A percentile compares a stretch with the other conserved stretches of the same genome.
phyloP scores from a whole-genome alignment of 2,113 vertebrate species.

The Tapirus terrestris region DNA sequence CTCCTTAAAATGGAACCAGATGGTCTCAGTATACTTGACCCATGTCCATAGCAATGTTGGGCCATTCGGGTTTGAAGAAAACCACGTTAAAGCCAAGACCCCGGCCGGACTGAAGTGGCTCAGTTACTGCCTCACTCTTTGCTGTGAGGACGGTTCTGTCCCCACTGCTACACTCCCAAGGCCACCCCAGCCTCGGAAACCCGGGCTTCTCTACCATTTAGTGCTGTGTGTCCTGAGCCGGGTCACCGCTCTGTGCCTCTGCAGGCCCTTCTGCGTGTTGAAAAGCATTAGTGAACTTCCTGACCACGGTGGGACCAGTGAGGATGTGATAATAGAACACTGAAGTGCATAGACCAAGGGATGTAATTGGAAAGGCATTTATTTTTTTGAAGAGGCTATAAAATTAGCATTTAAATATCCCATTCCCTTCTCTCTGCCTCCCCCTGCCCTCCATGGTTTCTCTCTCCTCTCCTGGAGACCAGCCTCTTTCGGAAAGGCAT shows the following conservation, averaged over 20 bases:
- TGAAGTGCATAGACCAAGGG: background rate
- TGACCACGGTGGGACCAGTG: background rate
- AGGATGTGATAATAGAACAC: background rate
- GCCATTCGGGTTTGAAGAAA: background rate
- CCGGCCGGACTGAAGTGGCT: background rate
- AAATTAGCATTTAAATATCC: background rate
- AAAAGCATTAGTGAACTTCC: background rate
- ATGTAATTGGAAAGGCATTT: slow-evolving; percentile 12
- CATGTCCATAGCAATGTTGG: background rate
- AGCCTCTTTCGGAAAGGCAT: background rate
- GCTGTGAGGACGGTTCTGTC: background rate
- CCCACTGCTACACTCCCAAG: background rate
- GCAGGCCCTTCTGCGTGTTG: background rate
- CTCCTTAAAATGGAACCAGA: background rate
- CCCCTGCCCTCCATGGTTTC: rapidly evolving
- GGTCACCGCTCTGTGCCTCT: background rate
- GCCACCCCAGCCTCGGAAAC: background rate
- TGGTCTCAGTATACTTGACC: background rate
- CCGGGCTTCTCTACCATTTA: background rate
- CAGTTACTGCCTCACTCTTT: background rate
- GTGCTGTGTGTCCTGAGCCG: background rate
- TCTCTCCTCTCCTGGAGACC: background rate
- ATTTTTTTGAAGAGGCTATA: slow-evolving; percentile 43
- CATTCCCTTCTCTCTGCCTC: background rate
- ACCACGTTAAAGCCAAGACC: background rate